Conservation (phyloP, 2,113 vertebrate species). For the Ranitomeya variabilis region DNA sequence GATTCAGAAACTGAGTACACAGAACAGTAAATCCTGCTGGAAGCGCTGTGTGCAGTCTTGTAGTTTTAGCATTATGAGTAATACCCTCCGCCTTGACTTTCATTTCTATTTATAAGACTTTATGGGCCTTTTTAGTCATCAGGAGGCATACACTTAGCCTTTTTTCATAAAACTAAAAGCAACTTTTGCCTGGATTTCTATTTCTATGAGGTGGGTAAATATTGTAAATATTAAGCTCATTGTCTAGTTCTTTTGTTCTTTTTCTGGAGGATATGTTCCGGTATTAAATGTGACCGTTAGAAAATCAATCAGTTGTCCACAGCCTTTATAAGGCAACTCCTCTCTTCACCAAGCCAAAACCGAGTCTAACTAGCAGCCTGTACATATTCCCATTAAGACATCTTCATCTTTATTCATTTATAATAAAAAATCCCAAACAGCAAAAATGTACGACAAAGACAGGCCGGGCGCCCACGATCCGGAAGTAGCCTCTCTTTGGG, state of each 20-base stretch:
- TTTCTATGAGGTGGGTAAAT: background rate
- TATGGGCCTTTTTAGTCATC: conserved; percentile 16
- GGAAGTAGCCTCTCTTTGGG: too few species aligned
- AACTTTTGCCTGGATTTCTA: background rate
- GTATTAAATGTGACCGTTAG: background rate
- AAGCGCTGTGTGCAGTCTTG: conserved; percentile 40
- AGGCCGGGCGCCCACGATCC: too few species aligned
- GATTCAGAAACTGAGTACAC: conserved; percentile 49
- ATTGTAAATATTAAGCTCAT: background rate
- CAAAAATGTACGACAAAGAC: too few species aligned
- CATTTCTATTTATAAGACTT: conserved; percentile 47
- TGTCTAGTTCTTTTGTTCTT: background rate
- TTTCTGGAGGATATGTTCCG: background rate
- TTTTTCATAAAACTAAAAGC: background rate
- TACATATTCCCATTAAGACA: too few species aligned
- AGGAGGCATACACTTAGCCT: background rate
- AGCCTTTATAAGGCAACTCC: too few species aligned
- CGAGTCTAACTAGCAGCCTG: too few species aligned
- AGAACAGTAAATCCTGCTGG: conserved; percentile 56
- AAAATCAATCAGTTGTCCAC: too few species aligned
- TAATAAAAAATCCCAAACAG: too few species aligned
- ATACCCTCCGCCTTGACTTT: conserved; percentile 31
- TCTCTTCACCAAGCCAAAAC: too few species aligned
- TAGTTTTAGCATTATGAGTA: conserved; percentile 45
- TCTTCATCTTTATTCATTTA: too few species aligned